Percentiles rank a stretch among this genome's conserved stretches.
Conservation (phyloP, 64 coral and sea anemone species). For the Pocillopora damicornis region DNA sequence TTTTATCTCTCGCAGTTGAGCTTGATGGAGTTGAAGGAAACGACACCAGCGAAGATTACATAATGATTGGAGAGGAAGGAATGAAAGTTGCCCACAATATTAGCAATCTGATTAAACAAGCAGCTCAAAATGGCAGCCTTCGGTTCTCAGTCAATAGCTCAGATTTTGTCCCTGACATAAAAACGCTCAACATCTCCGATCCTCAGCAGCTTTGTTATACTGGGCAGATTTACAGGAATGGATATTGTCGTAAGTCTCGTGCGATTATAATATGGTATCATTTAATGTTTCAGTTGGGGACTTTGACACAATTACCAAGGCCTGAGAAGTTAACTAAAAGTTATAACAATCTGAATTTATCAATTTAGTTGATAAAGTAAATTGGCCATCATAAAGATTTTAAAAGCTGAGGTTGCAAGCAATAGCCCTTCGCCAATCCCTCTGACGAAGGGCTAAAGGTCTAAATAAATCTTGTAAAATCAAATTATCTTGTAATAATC, state of each 20-base stretch:
- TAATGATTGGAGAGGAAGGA: background rate
- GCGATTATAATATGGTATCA: background rate
- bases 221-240: conserved; percentile 37
- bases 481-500: too few relatives aligned
- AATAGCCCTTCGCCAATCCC: too few relatives aligned
- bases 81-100: conserved; percentile 13
- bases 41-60: background rate
- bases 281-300: background rate
- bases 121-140: conserved; percentile 34
- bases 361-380: too few relatives aligned
- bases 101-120: background rate
- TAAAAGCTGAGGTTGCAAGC: too few relatives aligned
- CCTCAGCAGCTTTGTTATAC: background rate
- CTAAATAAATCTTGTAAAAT: too few relatives aligned
- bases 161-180: background rate
- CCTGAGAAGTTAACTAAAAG: too few relatives aligned
- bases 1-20: background rate
- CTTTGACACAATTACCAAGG: too few relatives aligned
- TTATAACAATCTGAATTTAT: too few relatives aligned
- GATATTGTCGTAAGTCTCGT: conserved; percentile 23
- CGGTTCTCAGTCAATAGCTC: conserved; percentile 33
- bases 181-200: conserved; percentile 18
- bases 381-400: too few relatives aligned
- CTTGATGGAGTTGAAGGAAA: background rate
- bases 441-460: too few relatives aligned